These are phyloP conservation scores for Myotis pilosus DNA, from an alignment of 2,797 vertebrate species.

Conservation along the genomic window DNA sequence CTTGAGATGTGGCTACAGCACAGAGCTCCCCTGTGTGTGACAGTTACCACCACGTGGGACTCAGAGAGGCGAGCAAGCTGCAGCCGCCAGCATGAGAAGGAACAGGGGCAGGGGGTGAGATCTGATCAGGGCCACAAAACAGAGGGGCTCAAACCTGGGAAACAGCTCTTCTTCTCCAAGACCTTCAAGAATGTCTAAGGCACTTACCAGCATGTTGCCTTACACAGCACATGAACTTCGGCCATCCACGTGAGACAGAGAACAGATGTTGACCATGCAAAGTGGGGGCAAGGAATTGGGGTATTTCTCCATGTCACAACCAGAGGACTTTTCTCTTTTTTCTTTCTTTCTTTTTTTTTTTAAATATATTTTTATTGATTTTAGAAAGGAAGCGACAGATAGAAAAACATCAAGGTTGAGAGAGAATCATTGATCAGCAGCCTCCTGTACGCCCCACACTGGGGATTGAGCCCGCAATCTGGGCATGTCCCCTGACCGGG, in stretches of 20 bases:
- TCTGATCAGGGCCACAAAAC: fast-evolving
- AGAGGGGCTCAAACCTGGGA: neutral
- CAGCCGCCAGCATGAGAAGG: neutral
- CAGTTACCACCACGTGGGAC: neutral
- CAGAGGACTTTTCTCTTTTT: no score
- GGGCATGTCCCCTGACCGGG: no score
- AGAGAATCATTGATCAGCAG: no score
- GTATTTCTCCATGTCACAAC: neutral
- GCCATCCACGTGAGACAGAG: neutral
- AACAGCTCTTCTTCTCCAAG: neutral
- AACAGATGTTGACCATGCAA: neutral
- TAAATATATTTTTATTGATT: no score
- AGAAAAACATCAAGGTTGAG: no score
- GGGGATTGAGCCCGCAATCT: no score
- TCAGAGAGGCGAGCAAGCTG: neutral
- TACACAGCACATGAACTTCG: neutral
- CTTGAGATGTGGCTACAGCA: neutral
- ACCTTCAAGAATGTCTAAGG: neutral
- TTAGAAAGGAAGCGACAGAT: no score
- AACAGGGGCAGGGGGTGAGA: neutral
- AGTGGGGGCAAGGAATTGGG: neutral
- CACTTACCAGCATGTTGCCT: neutral
- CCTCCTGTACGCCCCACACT: no score
- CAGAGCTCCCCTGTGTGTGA: neutral
- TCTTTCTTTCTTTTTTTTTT: no score